Evolutionary conservation across 1,140 invertebrate species (phyloP).

Genomic region (Drosophila micromelanica): DNA sequence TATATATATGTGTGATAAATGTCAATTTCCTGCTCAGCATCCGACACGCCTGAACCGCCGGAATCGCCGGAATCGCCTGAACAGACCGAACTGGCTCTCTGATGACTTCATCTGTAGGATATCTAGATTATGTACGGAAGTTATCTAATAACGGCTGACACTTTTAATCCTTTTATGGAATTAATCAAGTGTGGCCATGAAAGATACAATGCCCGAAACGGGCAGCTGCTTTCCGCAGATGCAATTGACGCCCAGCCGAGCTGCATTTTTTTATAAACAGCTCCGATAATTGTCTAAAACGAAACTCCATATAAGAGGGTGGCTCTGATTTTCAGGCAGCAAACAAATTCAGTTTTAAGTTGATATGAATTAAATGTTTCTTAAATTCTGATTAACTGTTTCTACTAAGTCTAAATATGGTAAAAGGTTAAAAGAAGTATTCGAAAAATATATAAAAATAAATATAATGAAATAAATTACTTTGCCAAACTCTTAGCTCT

Average conservation of each 20-base stretch:
- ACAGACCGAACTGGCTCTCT: conserved; percentile 5
- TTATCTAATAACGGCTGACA: conserved; percentile 69
- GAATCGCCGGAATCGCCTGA: background rate
- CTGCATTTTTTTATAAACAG: background rate
- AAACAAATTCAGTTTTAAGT: no score
- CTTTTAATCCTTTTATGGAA: conserved; percentile 79
- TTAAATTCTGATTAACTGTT: no score
- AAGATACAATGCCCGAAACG: conserved; percentile 40
- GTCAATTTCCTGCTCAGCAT: conserved; percentile 84
- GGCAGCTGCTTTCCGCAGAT: conserved; percentile 57
- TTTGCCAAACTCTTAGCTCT: no score
- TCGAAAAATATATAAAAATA: no score
- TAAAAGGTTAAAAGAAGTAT: no score
- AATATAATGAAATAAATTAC: no score
- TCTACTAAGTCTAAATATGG: no score
- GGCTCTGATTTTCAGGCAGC: background rate
- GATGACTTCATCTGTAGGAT: conserved; percentile 58
- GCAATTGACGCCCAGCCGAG: conserved; percentile 7
- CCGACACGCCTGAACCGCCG: conserved; percentile 63
- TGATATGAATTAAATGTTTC: no score
- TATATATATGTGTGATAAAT: conserved; percentile 75
- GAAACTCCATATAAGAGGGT: background rate
- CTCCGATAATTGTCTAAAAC: background rate
- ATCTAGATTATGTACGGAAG: conserved; percentile 67
- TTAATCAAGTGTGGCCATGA: conserved; percentile 80